Base-by-base conservation (phyloP, 1,140 invertebrate species). In the Calliphora vicina region DNA sequence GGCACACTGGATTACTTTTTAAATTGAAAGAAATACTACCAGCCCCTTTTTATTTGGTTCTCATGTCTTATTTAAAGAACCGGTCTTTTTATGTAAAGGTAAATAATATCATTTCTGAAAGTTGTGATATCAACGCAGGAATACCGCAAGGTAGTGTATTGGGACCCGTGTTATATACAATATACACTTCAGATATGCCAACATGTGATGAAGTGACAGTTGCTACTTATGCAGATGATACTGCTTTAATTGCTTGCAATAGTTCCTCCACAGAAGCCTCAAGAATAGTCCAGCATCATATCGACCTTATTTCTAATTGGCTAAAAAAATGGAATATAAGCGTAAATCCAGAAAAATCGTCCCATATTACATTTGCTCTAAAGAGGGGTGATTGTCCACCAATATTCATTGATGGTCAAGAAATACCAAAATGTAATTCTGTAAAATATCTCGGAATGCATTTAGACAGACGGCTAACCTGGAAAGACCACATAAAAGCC, bases 121-220 rank as follows among this genome's bases (percentile, higher is more conserved):
- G 20, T 12, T 78, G 81, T 12, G 17, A 25, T 0, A 82, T 84
- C 0, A 10, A 20, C 0, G 81, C 84, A 61, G 84, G 83, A 29
- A 78, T 85, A 5, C 84, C 84, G 9, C 84, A 85, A 72, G 84
- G 84, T 13, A 85, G 84, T 23, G 83, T 85, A 2, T 29, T 85
- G 0, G 84, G 83, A 0, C 84, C 81, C 0, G 81, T 84, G 1
- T 15, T 84, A 0, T 84, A 84, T 29, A 76, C 67, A 9, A 61
- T 82, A 2, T 76, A 27, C 10, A 15, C 76, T 0, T 81, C 76
- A 0, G 61, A 83, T 2, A 76, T 67, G 35, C 82, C 82, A n/a
- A 26, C 15, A 5, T 57, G 25, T 20, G 42, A 27, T 72, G 81
- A 82, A 2, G 3, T 26, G 20, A 17, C 80, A 0, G 23, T 82